Evolutionary conservation across 2,113 vertebrate species (phyloP).

Genomic region (Plotosus lineatus): DNA sequence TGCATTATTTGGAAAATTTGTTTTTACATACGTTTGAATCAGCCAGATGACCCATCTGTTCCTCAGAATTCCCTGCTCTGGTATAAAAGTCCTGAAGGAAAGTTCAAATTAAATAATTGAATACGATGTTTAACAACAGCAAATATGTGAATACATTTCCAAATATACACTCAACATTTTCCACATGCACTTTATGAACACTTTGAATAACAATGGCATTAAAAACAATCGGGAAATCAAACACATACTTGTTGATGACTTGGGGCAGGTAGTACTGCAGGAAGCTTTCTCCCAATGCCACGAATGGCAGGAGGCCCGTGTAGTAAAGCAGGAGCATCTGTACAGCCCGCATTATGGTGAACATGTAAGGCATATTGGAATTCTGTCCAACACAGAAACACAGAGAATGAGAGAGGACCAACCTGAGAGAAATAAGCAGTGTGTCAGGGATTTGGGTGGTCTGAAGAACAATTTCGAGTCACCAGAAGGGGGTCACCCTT

Average conservation of each 20-base stretch:
- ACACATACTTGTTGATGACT: conserved; percentile 78
- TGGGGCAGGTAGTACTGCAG: conserved; percentile 78
- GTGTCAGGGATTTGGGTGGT: neutral
- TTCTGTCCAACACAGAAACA: conserved; percentile 14
- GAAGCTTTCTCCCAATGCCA: conserved; percentile 75
- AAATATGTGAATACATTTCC: neutral
- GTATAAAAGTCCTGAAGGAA: conserved; percentile 69
- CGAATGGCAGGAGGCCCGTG: conserved; percentile 81
- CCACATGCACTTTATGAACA: neutral
- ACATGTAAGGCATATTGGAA: conserved; percentile 75
- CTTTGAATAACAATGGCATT: neutral
- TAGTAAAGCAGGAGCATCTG: conserved; percentile 78
- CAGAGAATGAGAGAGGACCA: neutral
- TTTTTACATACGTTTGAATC: conserved; percentile 63
- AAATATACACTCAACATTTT: neutral
- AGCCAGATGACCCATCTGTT: conserved; percentile 59
- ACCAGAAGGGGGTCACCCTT: too few relatives aligned
- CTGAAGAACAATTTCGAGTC: too few relatives aligned
- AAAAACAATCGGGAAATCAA: neutral
- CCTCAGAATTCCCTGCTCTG: conserved; percentile 60
- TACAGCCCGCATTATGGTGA: conserved; percentile 64
- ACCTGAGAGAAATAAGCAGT: too few relatives aligned
- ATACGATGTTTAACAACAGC: too few relatives aligned
- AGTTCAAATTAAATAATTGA: neutral
- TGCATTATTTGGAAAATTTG: neutral